phyloP scores from a whole-genome alignment of 2,888 invertebrate species.

The Nomada flava region DNA sequence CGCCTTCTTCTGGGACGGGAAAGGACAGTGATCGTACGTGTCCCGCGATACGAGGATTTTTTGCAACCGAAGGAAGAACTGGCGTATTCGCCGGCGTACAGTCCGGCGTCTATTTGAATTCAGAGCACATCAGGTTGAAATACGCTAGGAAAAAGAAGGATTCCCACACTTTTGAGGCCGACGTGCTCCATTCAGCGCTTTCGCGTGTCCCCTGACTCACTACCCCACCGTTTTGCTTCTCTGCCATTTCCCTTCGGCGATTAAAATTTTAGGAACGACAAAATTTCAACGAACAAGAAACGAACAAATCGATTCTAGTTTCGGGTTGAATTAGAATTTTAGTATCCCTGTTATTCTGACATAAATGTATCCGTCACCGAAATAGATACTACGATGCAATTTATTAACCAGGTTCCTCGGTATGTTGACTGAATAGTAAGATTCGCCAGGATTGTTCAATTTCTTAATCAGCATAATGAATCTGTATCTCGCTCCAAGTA shows the following conservation, averaged over 20 bases:
- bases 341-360: too few relatives aligned
- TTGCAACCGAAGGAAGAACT: slow-evolving; percentile 38
- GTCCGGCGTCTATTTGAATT: slow-evolving; percentile 69
- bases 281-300: too few relatives aligned
- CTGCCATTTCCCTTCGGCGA: too few relatives aligned
- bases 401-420: too few relatives aligned
- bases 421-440: too few relatives aligned
- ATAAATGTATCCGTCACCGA: too few relatives aligned
- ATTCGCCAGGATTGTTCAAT: too few relatives aligned
- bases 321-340: too few relatives aligned
- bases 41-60: slow-evolving; percentile 51
- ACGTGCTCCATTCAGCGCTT: slow-evolving; percentile 52
- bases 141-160: slow-evolving; percentile 64
- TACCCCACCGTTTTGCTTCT: slow-evolving; percentile 36
- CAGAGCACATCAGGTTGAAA: slow-evolving; percentile 64
- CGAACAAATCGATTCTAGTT: background rate
- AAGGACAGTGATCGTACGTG: slow-evolving; percentile 52
- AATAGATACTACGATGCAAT: too few relatives aligned
- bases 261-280: too few relatives aligned
- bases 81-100: slow-evolving; percentile 36
- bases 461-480: too few relatives aligned
- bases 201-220: slow-evolving; percentile 42
- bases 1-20: slow-evolving; percentile 32
- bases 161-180: slow-evolving; percentile 64
- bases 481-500: too few relatives aligned